Base-by-base conservation (phyloP, 2,797 vertebrate genomes). In the Chiloscyllium punctatum region DNA sequence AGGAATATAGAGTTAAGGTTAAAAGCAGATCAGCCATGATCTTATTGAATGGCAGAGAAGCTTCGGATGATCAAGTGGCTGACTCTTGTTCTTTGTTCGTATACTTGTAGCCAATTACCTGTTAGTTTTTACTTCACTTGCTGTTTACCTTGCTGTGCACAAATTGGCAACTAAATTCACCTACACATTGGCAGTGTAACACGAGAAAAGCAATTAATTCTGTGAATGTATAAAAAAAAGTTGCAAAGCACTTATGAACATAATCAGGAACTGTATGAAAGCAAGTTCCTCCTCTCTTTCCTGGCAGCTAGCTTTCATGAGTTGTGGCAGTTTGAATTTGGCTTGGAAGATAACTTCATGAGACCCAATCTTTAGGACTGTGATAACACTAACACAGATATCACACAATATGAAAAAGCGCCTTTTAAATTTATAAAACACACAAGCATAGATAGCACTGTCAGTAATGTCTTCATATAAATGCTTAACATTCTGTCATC, bases 361-460 rank as follows among this genome's bases (percentile, higher is more conserved):
- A n/a, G 30, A 88, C 53, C 53, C 30, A 88, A 30, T 62, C 53
- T 90, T 90, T 90, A 48, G 53, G 53, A 57, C 3, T 57, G 9
- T 13, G 27, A 48, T 53, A 13, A 13, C 27, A 88, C 51, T 23
- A 84, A 42, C 82, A 84, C 79, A 84, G 16, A 42, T 48, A 16
- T 84, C 37, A 48, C 79, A 37, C 79, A 48, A 84, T 84, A 25
- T 84, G 84, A 88, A 87, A 48, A 62, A 53, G 57, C 0, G 11
- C 82, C 86, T 88, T 88, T 94, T 92, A 92, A 92, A 92, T 92
- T 92, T 94, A 94, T 69, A 94, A 94, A 94, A 94, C 66, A 94
- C 66, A 94, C 42, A 72, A 51, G 11, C 68, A 7, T 23, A 84
- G 82, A n/a, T 62, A 90, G 16, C 57, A 66, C 57, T 62, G 87